Evolutionary conservation across 2,797 vertebrate genomes (phyloP).

Genomic region (Paguma larvata): DNA sequence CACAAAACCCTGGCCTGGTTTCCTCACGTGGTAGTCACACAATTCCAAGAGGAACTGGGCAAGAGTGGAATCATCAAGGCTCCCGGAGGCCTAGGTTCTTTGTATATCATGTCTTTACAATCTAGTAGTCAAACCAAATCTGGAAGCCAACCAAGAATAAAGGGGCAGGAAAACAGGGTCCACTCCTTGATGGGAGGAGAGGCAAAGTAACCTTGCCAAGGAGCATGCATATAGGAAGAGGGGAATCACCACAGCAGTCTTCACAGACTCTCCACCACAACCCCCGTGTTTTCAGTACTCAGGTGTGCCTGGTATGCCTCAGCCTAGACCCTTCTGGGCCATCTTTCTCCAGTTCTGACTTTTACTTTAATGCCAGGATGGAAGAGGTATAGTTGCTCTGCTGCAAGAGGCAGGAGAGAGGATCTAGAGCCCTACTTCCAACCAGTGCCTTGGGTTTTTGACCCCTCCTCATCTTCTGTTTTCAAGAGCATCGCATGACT

Average conservation of each 20-base stretch:
- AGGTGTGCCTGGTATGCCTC: no score
- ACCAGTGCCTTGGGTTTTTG: background rate
- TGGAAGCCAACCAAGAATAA: background rate
- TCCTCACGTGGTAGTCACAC: background rate
- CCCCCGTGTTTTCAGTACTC: background rate
- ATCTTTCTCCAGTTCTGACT: no score
- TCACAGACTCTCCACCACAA: background rate
- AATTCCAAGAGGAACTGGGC: background rate
- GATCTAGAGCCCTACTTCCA: background rate
- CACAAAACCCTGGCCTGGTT: background rate
- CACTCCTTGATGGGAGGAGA: background rate
- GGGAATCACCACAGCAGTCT: no score
- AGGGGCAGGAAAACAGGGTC: background rate
- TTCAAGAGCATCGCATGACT: background rate
- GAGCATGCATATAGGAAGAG: no score
- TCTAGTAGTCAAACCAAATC: background rate
- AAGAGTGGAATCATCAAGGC: background rate
- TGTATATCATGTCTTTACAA: background rate
- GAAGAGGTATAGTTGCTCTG: background rate
- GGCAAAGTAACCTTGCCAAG: background rate
- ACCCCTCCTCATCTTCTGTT: background rate
- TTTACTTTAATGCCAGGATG: background rate
- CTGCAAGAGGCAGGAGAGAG: background rate
- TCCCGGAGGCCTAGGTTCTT: background rate
- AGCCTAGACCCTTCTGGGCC: background rate